phyloP scores from a whole-genome alignment of 1,140 invertebrate genomes.

The Drosophila carrolli region DNA sequence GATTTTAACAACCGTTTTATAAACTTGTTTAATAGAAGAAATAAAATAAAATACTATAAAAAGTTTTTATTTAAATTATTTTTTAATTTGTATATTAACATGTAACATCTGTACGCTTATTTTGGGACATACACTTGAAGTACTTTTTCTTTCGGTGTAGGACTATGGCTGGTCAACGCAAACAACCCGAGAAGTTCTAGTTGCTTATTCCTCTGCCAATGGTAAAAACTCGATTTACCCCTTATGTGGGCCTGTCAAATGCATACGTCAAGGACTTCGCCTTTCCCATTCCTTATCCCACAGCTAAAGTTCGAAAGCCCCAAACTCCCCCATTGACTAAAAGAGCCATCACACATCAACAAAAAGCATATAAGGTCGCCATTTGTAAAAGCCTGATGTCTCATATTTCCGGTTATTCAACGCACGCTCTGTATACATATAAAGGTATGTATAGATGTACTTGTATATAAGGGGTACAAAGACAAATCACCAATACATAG shows the following conservation, averaged over 20 bases:
- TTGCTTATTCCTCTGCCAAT: constrained; percentile 14
- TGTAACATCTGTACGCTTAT: no score
- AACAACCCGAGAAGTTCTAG: constrained; percentile 61
- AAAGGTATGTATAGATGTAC: constrained; percentile 10
- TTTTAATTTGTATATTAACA: no score
- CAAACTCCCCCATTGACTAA: constrained; percentile 3
- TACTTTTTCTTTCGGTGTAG: background rate
- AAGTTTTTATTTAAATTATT: no score
- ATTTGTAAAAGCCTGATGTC: constrained; percentile 83
- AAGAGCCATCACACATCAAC: constrained; percentile 69
- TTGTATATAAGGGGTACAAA: constrained; percentile 18
- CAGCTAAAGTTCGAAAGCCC: constrained; percentile 28
- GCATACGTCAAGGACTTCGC: constrained; percentile 61
- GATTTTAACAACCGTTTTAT: no score
- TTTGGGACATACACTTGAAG: no score
- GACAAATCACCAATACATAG: constrained; percentile 70
- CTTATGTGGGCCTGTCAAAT: constrained; percentile 75
- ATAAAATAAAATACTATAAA: no score
- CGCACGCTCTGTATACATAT: constrained; percentile 35
- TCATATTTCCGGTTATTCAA: constrained; percentile 81
- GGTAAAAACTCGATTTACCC: constrained; percentile 79
- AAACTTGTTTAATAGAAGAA: no score
- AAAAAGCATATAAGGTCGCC: constrained; percentile 58
- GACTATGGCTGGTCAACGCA: constrained; percentile 45
- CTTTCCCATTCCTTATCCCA: constrained; percentile 6